Base-by-base conservation (phyloP, 2,888 invertebrate genomes). In the Meiosimyza decipiens region DNA sequence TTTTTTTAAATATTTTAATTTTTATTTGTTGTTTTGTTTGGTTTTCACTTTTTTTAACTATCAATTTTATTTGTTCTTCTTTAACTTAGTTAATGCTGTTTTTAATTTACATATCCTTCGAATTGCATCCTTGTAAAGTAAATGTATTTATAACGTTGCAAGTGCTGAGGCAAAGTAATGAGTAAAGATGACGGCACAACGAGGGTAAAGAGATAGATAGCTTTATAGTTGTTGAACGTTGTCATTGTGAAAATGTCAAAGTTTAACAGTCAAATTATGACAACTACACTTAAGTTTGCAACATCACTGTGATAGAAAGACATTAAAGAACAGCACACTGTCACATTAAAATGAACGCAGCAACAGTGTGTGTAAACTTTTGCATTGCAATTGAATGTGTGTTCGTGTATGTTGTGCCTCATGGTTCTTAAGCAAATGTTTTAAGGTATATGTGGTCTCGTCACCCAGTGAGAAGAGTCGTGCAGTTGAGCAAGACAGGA, bases 191-290 rank as follows among this genome's bases (percentile, higher is more conserved):
- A 51, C 12, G 13, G 64, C 49, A 49, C n/a, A 68, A 15, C 49
- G 7, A 3, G 40, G 4, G 40, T 7, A 40, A 40, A 7, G 40
- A 40, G 40, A 40, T 40, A 40, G 40, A 40, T 40, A 40, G 40
- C 9, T 40, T 40, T 40, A 40, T 40, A 40, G 40, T 40, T 40
- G 40, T 40, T 40, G 40, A 7, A 40, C 6, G 22, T n/a, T 12
- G 5, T 22, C 68, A 33, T 16, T 60, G 52, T 67, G 13, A 13
- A 62, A 69, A 69, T 60, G 69, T 51, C 69, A 60, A 33, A 69
- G 69, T 59, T 68, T 49, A 66, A 66, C 66, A 33, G 57, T 59
- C 57, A 59, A 67, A 57, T 68, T 59, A 16, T 49, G 68, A 13
- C 28, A 57, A 47, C 18, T 67, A 55, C 55, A 47, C 33, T 13